Evolutionary conservation across 2,797 vertebrate species (phyloP).

Genomic region (Leuciscus waleckii): DNA sequence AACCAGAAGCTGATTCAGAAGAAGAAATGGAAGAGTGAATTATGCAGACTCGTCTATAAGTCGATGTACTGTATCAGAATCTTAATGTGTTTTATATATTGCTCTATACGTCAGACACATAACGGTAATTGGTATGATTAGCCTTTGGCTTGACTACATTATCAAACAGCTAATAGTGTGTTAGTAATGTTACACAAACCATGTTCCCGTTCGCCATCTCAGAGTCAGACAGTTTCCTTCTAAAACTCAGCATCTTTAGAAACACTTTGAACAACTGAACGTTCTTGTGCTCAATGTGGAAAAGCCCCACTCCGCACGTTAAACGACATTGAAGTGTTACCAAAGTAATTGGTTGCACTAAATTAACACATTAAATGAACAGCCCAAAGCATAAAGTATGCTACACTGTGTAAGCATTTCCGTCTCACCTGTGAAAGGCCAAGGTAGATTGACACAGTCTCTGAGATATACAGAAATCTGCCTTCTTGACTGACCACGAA

Average conservation of each 20-base stretch:
- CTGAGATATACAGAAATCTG: conserved; percentile 92
- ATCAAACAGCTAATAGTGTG: background rate
- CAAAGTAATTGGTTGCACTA: background rate
- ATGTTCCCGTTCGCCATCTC: too few species aligned
- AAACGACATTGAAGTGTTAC: background rate
- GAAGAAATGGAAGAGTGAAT: background rate
- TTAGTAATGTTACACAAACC: too few species aligned
- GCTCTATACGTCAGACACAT: background rate
- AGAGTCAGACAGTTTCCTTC: too few species aligned
- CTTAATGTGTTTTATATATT: background rate
- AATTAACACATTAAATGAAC: background rate
- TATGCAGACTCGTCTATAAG: background rate
- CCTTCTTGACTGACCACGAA: conserved; percentile 92
- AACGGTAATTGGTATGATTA: background rate
- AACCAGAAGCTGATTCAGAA: background rate
- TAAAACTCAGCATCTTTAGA: too few species aligned
- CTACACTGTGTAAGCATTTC: background rate
- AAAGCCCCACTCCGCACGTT: background rate
- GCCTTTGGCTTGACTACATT: background rate
- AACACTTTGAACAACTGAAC: too few species aligned
- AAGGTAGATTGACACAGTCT: conserved; percentile 93
- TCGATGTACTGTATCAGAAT: background rate
- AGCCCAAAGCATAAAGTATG: background rate
- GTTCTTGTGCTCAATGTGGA: background rate
- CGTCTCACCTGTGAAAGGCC: conserved; percentile 90